Evolutionary conservation across 2,113 vertebrate species (phyloP), one percentile per base, ranked within the genome.

Genomic region (Larimichthys crocea): DNA sequence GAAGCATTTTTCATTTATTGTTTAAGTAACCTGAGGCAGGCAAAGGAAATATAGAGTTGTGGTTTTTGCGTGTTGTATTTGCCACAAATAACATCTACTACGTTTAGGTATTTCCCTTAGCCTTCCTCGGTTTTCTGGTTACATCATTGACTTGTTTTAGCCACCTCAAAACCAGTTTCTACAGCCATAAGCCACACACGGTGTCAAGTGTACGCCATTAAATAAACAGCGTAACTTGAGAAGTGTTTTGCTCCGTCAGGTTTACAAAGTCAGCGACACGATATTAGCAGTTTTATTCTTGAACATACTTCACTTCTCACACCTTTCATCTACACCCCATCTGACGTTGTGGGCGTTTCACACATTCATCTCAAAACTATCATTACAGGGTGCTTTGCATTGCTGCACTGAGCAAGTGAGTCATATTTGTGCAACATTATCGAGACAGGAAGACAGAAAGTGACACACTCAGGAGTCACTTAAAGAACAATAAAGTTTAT

Each of bases 381-480:
- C 59, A 86, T 67, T 50, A 29, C 29, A 59, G 73, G 75, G 55
- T 52, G 79, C 69, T 78, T 81, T 74, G 80, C 82, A 81, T 77
- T 16, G 65, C 17, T 65, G 85, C 35, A 8, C 70, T 76, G 59
- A 81, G 67, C 53, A 71, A 70, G 15, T 86, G 88, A 92, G 56
- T 87, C 90, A 84, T 24, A 48, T 61, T 46, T 79, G 70, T 79
- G 83, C 76, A 83, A 76, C 46, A 15, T 20, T 65, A 11, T 74
- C 3, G 1, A 79, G 26, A 83, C 86, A 91, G 92, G 87, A 94
- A 79, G 26, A 85, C 86, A 91, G 91, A 86, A 93, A 92, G 84
- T 73, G 46, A 26, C 81, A 77, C 67, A 76, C 73, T 84, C 73
- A 65, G 61, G 61, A 20, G 19, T 65, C 48, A 46, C 69, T 70